A percentile compares a stretch with the other conserved stretches of the same genome.
These are phyloP conservation scores for Selenia dentaria DNA, from an alignment of 2,888 invertebrate genomes.

Conservation along the genomic window DNA sequence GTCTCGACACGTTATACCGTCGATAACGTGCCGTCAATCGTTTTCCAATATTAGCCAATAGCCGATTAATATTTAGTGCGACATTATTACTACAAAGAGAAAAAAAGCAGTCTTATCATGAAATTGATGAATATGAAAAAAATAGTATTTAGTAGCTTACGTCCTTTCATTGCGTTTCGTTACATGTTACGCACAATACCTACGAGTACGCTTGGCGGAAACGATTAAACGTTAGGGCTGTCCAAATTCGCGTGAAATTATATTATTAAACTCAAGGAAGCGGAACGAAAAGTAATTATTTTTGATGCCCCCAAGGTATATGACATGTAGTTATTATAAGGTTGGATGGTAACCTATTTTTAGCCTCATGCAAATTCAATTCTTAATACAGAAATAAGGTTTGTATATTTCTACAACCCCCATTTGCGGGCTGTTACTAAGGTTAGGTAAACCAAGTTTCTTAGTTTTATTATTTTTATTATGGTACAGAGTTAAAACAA, in stretches of 20 bases:
- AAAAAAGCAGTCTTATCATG: too few relatives aligned
- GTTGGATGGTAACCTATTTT: background rate
- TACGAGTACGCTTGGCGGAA: background rate
- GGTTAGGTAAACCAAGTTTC: too few relatives aligned
- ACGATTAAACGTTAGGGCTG: background rate
- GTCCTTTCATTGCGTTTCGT: background rate
- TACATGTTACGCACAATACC: background rate
- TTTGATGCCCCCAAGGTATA: conserved; percentile 2
- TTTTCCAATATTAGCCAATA: conserved; percentile 48
- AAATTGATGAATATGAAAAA: too few relatives aligned
- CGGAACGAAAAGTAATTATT: conserved; percentile 8
- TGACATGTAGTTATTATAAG: background rate
- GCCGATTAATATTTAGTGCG: conserved; percentile 13
- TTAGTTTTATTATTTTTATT: too few relatives aligned
- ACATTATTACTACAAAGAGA: background rate
- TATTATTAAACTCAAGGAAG: conserved; percentile 4
- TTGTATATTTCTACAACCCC: too few relatives aligned
- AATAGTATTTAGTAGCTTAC: background rate
- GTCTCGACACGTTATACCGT: conserved; percentile 36
- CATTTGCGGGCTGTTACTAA: too few relatives aligned
- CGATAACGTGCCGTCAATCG: conserved; percentile 48
- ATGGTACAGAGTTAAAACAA: too few relatives aligned
- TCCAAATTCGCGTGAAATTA: conserved; percentile 4
- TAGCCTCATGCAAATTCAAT: background rate
- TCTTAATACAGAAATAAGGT: background rate